A percentile compares a stretch with the other conserved stretches of the same genome.
Conservation (phyloP, 2,888 invertebrate genomes). For the Apotomis capreana region DNA sequence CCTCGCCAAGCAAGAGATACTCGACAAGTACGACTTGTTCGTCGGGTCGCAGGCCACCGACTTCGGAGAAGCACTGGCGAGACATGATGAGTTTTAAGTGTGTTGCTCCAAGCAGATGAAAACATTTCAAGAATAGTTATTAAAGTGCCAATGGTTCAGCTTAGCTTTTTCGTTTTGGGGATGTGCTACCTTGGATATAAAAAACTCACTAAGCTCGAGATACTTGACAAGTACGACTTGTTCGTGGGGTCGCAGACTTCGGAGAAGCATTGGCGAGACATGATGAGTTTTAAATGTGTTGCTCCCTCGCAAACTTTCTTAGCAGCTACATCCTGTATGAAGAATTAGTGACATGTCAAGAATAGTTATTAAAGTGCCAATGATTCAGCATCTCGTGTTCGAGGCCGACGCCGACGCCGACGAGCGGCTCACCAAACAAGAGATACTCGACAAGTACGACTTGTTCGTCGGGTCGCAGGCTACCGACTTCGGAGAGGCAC, state of each 20-base stretch:
- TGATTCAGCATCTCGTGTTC: conserved; percentile 87
- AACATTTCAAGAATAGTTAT: too few species aligned
- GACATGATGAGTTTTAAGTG: conserved; percentile 96
- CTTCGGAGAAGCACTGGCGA: conserved; percentile 97
- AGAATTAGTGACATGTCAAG: too few species aligned
- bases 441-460: conserved; percentile 97
- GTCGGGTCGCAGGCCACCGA: conserved; percentile 99
- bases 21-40: conserved; percentile 98
- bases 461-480: conserved; percentile 99
- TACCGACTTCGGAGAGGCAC: conserved; percentile 98
- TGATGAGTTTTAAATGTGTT: conserved; percentile 93
- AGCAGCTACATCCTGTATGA: too few species aligned
- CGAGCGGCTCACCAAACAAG: conserved; percentile 93
- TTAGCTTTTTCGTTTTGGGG: too few species aligned
- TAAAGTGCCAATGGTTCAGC: too few species aligned
- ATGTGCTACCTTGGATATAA: too few species aligned
- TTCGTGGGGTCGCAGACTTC: conserved; percentile 99
- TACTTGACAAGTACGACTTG: conserved; percentile 96
- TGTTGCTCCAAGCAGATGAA: too few species aligned
- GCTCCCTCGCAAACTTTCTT: too few species aligned
- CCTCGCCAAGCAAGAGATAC: conserved; percentile 93
- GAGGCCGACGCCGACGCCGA: conserved; percentile 97
- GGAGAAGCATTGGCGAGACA: conserved; percentile 97
- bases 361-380: too few species aligned
- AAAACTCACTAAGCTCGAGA: conserved; percentile 91